These are phyloP conservation scores for Synergus japonicus DNA, from an alignment of 2,888 invertebrate species.

Conservation along the genomic window DNA sequence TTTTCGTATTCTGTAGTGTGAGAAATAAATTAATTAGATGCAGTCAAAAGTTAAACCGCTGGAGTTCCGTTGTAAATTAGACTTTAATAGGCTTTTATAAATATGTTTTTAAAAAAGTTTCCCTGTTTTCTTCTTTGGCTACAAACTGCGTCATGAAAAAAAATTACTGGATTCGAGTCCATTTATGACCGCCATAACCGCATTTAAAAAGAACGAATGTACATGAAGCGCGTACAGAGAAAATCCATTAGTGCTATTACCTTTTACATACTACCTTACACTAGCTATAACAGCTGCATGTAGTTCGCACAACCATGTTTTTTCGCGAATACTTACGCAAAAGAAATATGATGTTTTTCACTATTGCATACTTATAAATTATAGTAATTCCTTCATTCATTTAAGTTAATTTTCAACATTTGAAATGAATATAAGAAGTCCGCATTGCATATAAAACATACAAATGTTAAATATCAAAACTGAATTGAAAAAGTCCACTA, in stretches of 20 bases:
- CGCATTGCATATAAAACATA: too few relatives aligned
- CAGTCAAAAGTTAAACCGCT: too few relatives aligned
- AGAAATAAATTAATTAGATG: too few relatives aligned
- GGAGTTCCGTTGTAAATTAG: too few relatives aligned
- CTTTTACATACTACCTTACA: neutral
- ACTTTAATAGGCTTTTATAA: too few relatives aligned
- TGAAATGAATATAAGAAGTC: neutral
- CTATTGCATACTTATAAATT: neutral
- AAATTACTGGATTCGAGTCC: conserved; percentile 9
- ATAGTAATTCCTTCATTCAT: neutral
- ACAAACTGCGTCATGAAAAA: conserved; percentile 12
- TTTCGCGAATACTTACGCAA: neutral
- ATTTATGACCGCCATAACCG: neutral
- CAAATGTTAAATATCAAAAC: too few relatives aligned
- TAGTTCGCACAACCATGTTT: neutral
- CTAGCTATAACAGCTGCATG: neutral
- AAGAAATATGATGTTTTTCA: neutral
- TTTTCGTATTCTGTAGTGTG: neutral
- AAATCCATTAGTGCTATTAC: conserved; percentile 31
- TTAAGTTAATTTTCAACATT: neutral
- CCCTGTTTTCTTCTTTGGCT: neutral
- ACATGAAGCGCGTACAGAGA: conserved; percentile 12
- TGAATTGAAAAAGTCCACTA: too few relatives aligned
- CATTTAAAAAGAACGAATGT: conserved; percentile 30
- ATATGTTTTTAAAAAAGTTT: neutral